These are phyloP conservation scores for Huso huso DNA, from an alignment of 2,797 vertebrate species.

Conservation along the genomic window DNA sequence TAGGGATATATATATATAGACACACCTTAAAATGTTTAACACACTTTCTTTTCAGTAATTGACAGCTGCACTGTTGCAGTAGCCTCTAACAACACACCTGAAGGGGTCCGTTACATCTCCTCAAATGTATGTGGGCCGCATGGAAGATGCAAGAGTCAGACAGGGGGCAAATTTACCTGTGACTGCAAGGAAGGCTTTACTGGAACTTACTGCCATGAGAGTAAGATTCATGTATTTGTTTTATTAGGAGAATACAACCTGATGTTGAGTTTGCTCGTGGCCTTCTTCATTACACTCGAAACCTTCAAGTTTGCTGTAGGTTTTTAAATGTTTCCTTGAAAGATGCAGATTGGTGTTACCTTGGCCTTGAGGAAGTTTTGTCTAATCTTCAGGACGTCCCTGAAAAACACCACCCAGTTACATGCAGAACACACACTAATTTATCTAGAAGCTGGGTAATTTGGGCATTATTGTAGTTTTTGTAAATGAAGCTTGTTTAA, in stretches of 20 bases:
- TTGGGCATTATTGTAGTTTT: neutral
- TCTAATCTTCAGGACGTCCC: slow-evolving; percentile 24
- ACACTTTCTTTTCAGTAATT: slow-evolving; percentile 66
- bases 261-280: neutral
- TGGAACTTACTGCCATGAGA: slow-evolving; percentile 96
- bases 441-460: neutral
- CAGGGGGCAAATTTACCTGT: slow-evolving; percentile 93
- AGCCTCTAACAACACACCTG: slow-evolving; percentile 86
- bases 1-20: no score
- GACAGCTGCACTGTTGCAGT: slow-evolving; percentile 97
- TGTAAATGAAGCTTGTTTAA: neutral
- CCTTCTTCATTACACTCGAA: neutral
- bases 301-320: neutral
- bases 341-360: slow-evolving; percentile 24
- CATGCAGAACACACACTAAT: no score
- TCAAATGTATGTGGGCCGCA: slow-evolving; percentile 96
- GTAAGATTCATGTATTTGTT: slow-evolving; percentile 55
- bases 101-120: slow-evolving; percentile 88
- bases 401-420: slow-evolving; percentile 15
- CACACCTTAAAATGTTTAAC: no score
- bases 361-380: slow-evolving; percentile 33
- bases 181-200: slow-evolving; percentile 96
- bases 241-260: neutral
- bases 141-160: slow-evolving; percentile 86
- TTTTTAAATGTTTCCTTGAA: slow-evolving; percentile 3